These are phyloP conservation scores for Mormyrops attenuatus DNA, from an alignment of 2,797 vertebrate species.

Conservation along the genomic window DNA sequence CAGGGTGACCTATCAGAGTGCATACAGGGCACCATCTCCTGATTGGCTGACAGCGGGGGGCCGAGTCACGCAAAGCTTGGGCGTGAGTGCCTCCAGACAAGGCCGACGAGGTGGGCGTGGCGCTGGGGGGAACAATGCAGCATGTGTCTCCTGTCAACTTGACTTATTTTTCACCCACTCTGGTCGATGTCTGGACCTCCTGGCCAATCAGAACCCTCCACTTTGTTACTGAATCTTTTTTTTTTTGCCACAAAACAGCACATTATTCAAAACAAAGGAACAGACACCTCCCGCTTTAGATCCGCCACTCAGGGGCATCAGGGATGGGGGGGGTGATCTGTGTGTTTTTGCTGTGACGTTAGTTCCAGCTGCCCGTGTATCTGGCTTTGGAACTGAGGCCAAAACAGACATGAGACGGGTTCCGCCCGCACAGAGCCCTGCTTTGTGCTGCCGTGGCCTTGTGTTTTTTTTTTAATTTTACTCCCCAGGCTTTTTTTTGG, in stretches of 20 bases:
- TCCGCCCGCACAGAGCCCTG: not conserved
- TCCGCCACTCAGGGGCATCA: not conserved
- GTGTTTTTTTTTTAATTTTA: not conserved
- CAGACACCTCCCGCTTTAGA: not conserved
- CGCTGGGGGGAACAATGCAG: not conserved
- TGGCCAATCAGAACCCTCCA: not conserved
- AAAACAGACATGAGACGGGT: not conserved
- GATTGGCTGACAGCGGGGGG: not conserved
- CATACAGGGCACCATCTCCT: not conserved
- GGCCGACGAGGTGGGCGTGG: not conserved
- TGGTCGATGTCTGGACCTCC: not conserved
- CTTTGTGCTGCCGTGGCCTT: not conserved
- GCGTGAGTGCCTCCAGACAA: not conserved
- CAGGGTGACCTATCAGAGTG: not conserved
- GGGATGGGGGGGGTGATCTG: not conserved
- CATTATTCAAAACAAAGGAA: not conserved
- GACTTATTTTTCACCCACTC: not conserved
- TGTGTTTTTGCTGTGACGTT: not conserved
- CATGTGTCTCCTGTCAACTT: slow-evolving; percentile 7
- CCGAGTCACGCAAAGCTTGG: not conserved
- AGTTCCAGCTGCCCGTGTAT: not conserved
- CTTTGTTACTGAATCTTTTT: not conserved
- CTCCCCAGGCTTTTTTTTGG: not conserved
- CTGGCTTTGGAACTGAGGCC: not conserved
- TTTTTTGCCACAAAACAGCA: not conserved